Evolutionary conservation across 2,113 vertebrate species (phyloP), one percentile per base, ranked within the genome.

Genomic region (Trachemys scripta): DNA sequence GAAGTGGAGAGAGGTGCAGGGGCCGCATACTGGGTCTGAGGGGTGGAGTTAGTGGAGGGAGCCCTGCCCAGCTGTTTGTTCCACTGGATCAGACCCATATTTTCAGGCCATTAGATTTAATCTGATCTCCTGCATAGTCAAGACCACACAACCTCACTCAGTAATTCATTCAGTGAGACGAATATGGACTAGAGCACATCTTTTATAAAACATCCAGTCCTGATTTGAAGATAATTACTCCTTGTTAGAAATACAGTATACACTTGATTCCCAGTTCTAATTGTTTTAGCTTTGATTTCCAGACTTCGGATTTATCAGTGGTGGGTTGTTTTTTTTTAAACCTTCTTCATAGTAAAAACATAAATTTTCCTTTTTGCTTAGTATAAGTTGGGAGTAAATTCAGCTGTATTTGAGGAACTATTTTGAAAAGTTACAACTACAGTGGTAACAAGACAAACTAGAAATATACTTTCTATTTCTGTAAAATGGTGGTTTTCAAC

Each of bases 21-120:
- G 72, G 56, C 11, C 31, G 0, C 0, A 9, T 19, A 7, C 49
- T 3, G 4, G 8, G 6, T 0, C 13, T 53, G 53, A 85, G 24
- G 16, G 53, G 80, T 45, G 11, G 19, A 69, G 29, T 14, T 22
- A 29, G 50, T 24, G 51, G 84, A 16, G 5, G 69, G 84, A 16
- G 5, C 19, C 17, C 9, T 6, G 19, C 16, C 19, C 69, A 72
- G n/a, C 69, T 72, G 9, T n/a, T 38, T 72, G 35, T 38, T 38
- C 10, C n/a, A 29, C 3, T 0, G 25, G 42, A 13, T 29, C 72
- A 81, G 22, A n/a, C 22, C 53, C 5, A 49, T 0, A 49, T 42
- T 17, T 56, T 51, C 49, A 89, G 0, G 0, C 11, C 85, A 3
- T 17, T 42, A 72, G 7, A 10, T 54, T 76, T 14, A 84, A 45